Evolutionary conservation across 2,113 vertebrate genomes (phyloP).

Genomic region (Myotis davidii): DNA sequence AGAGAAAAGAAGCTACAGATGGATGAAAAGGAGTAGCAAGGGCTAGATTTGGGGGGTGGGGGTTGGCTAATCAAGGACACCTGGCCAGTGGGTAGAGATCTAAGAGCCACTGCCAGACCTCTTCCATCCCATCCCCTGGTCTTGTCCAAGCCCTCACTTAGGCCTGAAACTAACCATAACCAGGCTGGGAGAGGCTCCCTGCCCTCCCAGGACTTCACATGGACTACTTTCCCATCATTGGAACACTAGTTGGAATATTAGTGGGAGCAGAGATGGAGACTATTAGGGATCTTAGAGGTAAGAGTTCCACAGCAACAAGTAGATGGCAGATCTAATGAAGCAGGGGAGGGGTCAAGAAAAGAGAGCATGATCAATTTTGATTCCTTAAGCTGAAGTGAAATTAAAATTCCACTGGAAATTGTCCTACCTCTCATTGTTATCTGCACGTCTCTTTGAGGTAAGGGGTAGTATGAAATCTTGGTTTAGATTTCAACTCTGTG

Average conservation of each 20-base stretch:
- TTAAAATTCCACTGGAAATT: not conserved
- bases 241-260: not conserved
- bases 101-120: not conserved
- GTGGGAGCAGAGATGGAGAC: not conserved
- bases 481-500: not conserved
- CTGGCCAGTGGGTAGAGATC: not conserved
- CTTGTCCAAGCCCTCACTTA: not conserved
- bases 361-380: rapidly evolving
- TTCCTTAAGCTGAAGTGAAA: not conserved
- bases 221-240: not conserved
- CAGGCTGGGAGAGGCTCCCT: not conserved
- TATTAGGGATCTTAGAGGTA: not conserved
- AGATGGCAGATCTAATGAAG: not conserved
- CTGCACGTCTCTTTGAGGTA: not conserved
- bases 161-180: not conserved
- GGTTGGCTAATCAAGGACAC: not conserved
- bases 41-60: no score
- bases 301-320: not conserved
- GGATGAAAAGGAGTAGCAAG: not conserved
- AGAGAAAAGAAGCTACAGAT: not conserved
- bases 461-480: not conserved
- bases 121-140: not conserved
- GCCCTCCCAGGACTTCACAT: not conserved
- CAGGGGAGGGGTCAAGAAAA: rapidly evolving
- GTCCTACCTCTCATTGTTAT: no score